Base-by-base conservation (phyloP, 2,113 vertebrate genomes). In the Megaleporinus macrocephalus region DNA sequence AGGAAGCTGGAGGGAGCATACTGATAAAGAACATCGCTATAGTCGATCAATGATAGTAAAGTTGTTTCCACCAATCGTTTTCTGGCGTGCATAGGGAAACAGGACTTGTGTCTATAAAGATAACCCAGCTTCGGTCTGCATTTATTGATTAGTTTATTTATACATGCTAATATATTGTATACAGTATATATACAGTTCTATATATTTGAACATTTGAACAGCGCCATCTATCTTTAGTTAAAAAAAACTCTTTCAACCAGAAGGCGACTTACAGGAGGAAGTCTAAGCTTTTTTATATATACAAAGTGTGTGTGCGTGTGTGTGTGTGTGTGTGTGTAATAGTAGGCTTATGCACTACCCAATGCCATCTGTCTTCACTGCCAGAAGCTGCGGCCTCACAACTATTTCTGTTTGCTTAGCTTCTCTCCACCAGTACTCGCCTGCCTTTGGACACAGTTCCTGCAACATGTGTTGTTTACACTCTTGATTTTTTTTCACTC, bases 391-490 rank as follows among this genome's bases (percentile, higher is more conserved):
- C 20, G 63, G 29, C 18, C 27, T 66, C 66, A 16, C 20, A 68
- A 22, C 47, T 18, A 20, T 68, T 53, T 18, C 10, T 55, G 27
- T 22, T 78, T 51, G 22, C 26, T 22, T 51, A 53, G 22, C 12
- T n/a, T 30, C 30, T 15, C 27, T 68, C 27, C 22, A 4, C 33
- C 62, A 51, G 44, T 71, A 61, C 87, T 87, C 79, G 83, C 84
- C 84, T 85, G 24, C 85, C 33, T 72, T 72, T 49, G 68, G 78
- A 79, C 78, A 72, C 36, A 72, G 44, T 33, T 16, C 70, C 33
- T 76, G 27, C 83, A 26, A 26, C 33, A 47, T 62, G 26, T 76
- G 71, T 76, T 71, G 78, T 80, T 84, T 80, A 71, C 73, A 76
- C 22, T 36, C 53, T 68, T 55, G 27, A 12, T 13, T 65, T 65